Conservation (phyloP, 2,888 invertebrate species). For the Rhagonycha fulva region DNA sequence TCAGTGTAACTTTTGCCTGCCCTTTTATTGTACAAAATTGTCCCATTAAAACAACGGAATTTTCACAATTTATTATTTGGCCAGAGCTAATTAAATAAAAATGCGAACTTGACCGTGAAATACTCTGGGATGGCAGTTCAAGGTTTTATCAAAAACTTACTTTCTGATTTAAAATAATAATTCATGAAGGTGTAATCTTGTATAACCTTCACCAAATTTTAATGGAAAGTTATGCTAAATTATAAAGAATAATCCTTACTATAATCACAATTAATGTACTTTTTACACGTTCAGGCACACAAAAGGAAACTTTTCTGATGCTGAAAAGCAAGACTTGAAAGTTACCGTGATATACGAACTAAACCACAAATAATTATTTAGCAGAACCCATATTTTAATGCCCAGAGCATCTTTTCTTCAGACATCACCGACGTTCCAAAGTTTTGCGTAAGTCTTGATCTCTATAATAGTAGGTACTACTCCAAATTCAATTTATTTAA, state of each 20-base stretch:
- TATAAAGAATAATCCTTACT: not conserved
- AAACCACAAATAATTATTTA: not conserved
- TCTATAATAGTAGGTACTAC: too few relatives aligned
- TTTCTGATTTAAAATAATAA: not conserved
- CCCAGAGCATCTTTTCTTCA: not conserved
- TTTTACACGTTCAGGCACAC: not conserved
- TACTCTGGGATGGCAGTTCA: not conserved
- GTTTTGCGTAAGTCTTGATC: too few relatives aligned
- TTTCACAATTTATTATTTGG: not conserved
- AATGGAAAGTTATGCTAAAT: not conserved
- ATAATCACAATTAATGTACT: not conserved
- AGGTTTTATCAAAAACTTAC: not conserved
- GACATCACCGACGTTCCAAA: not conserved
- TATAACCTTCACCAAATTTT: not conserved
- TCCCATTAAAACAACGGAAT: not conserved
- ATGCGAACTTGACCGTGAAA: not conserved
- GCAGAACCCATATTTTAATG: not conserved
- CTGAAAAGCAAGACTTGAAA: not conserved
- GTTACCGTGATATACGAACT: not conserved
- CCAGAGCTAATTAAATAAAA: not conserved
- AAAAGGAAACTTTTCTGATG: not conserved
- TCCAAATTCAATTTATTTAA: not conserved
- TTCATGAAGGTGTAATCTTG: not conserved
- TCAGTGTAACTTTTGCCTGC: not conserved
- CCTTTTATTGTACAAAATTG: not conserved